Base-by-base conservation (phyloP, 2,113 vertebrate genomes). In the Otolemur garnettii region DNA sequence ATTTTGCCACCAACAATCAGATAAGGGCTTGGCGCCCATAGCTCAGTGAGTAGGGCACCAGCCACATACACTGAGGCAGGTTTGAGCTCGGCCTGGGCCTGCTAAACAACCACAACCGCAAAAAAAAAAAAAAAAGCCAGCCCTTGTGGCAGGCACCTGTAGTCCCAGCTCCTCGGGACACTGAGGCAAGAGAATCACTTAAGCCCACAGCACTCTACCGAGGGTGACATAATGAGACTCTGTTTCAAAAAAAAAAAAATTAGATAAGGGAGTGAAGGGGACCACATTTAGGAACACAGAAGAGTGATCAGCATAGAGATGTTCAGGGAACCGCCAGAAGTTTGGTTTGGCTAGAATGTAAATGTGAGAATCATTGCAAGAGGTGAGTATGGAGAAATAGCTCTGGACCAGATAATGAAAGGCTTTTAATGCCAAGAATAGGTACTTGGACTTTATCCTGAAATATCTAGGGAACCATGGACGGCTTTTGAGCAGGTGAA, bases 1-100 rank as follows among this genome's bases (percentile, higher is more conserved):
- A 86, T 95, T 96, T 90, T 96, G 53, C 64, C 53, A 87, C 45
- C 6, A n/a, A 92, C 95, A 92, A 81, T 84, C 28, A 90, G 9
- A 72, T 84, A 81, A 92, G 50, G 6, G 50, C 45, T 50, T 50
- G 45, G 45, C 45, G 10, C 45, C 8, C 45, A 1, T 50, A 50
- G 45, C 45, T 50, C 45, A 50, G 45, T 50, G 45, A 50, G 45
- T 50, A 50, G 45, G 45, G 45, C 45, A 10, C 45, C 45, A 50
- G 45, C 45, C 45, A 50, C 45, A 50, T 50, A 50, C 45, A 50
- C 45, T 10, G 10, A 50, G 45, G 45, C 45, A 50, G 45, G 45
- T 50, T 50, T 10, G 45, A 50, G 45, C 45, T 9, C 7, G 45
- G 45, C 45, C 45, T 50, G 45, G 45, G 45, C 45, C 45, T 50